A percentile compares a stretch with the other conserved stretches of the same genome.
Evolutionary conservation across 2,113 vertebrate species (phyloP).

Genomic region (Epinephelus fuscoguttatus): DNA sequence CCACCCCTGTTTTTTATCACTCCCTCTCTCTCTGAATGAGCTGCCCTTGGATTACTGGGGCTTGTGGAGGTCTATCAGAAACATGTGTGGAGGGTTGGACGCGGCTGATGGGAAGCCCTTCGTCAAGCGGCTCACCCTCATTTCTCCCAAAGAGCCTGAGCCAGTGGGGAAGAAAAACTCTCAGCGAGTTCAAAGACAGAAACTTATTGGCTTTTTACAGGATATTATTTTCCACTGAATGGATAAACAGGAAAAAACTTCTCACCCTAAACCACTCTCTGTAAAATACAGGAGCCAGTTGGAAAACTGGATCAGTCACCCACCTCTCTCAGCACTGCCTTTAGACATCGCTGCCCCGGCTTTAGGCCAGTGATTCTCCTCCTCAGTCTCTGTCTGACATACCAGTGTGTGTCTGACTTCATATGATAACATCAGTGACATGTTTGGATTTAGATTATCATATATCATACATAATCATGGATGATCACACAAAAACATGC

Average conservation of each 20-base stretch:
- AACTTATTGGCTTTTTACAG: slow-evolving; percentile 74
- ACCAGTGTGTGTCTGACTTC: slow-evolving; percentile 29
- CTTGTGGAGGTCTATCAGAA: slow-evolving; percentile 88
- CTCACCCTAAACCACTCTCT: slow-evolving; percentile 62
- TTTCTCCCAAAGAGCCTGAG: slow-evolving; percentile 65
- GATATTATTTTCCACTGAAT: slow-evolving; percentile 79
- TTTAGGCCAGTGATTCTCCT: slow-evolving; percentile 52
- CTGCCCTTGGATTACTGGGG: slow-evolving; percentile 83
- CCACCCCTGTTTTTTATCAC: slow-evolving; percentile 50
- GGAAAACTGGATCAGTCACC: slow-evolving; percentile 55
- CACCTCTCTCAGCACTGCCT: slow-evolving; percentile 33
- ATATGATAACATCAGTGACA: slow-evolving; percentile 41
- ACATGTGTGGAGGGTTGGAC: slow-evolving; percentile 86
- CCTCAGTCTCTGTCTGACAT: slow-evolving; percentile 40
- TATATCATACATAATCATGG: not conserved
- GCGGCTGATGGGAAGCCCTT: slow-evolving; percentile 80
- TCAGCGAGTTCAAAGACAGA: slow-evolving; percentile 74
- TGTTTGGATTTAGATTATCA: slow-evolving; percentile 26
- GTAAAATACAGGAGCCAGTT: slow-evolving; percentile 70
- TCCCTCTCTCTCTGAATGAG: slow-evolving; percentile 74
- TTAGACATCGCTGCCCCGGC: slow-evolving; percentile 51
- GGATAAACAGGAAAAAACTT: slow-evolving; percentile 74
- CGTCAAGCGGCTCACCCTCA: slow-evolving; percentile 72
- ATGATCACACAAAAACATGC: slow-evolving; percentile 11
- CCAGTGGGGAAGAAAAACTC: slow-evolving; percentile 71